Conservation (phyloP, 37 sponge, comb jelly and placozoan genomes). For the Geodia barretti region DNA sequence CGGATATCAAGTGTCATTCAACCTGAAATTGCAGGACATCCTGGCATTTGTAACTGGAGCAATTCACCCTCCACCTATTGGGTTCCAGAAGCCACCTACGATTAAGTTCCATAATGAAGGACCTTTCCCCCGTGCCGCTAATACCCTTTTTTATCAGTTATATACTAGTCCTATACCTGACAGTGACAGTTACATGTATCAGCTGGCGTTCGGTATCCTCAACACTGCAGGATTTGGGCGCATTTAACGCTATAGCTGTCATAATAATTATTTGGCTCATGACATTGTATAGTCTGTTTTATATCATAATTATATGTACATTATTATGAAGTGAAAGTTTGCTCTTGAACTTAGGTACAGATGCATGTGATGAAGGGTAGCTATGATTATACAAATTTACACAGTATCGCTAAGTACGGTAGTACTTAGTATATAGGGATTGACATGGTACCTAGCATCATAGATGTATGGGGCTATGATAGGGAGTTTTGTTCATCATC, state of each 20-base stretch:
- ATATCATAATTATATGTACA: too few relatives aligned
- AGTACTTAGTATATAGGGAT: too few relatives aligned
- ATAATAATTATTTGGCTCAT: too few relatives aligned
- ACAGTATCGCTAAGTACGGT: too few relatives aligned
- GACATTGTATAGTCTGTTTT: too few relatives aligned
- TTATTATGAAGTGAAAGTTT: too few relatives aligned
- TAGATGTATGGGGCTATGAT: too few relatives aligned
- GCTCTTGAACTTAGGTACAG: too few relatives aligned
- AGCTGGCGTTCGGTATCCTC: background rate
- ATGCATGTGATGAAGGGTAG: too few relatives aligned
- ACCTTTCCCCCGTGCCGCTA: background rate
- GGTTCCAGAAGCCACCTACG: background rate
- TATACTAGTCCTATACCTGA: background rate
- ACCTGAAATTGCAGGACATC: background rate
- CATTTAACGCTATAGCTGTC: background rate
- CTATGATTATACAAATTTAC: too few relatives aligned
- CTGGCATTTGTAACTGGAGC: slow-evolving; percentile 2
- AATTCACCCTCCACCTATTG: background rate
- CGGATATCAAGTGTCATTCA: background rate
- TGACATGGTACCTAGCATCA: too few relatives aligned
- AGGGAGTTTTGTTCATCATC: too few relatives aligned
- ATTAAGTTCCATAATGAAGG: background rate
- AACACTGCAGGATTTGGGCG: slow-evolving; percentile 8
- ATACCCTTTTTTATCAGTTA: background rate
- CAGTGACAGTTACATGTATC: background rate